Conservation (phyloP, 1,140 invertebrate species). For the Pissodes strobi region DNA sequence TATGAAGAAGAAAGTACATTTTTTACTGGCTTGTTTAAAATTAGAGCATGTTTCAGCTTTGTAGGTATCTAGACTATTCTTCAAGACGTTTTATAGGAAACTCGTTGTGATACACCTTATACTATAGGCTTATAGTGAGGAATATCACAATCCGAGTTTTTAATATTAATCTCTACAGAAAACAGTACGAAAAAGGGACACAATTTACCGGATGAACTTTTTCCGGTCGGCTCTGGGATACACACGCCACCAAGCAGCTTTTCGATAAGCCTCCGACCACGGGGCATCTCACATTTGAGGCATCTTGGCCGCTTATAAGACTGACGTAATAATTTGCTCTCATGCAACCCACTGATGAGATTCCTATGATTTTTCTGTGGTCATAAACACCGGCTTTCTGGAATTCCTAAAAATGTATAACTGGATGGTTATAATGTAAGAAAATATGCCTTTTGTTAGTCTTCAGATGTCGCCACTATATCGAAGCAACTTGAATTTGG, state of each 20-base stretch:
- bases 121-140: too few relatives aligned
- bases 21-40: too few relatives aligned
- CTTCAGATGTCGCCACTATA: too few relatives aligned
- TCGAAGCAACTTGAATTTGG: too few relatives aligned
- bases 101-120: too few relatives aligned
- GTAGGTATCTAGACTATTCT: too few relatives aligned
- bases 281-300: conserved; percentile 40
- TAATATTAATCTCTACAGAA: background rate
- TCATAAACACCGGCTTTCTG: conserved; percentile 48
- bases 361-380: conserved; percentile 46
- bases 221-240: conserved; percentile 43
- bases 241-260: conserved; percentile 40
- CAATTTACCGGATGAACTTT: conserved; percentile 36
- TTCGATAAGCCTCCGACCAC: conserved; percentile 44
- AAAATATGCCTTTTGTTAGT: too few relatives aligned
- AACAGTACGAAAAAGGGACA: background rate
- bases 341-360: conserved; percentile 43
- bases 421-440: too few relatives aligned
- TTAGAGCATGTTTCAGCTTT: too few relatives aligned
- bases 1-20: too few relatives aligned
- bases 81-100: too few relatives aligned
- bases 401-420: conserved; percentile 51
- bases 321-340: conserved; percentile 44
- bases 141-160: too few relatives aligned
- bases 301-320: conserved; percentile 30